Percentiles rank a stretch among this genome's conserved stretches.
These are phyloP conservation scores for Protophormia terraenovae DNA, from an alignment of 2,888 invertebrate genomes.

Conservation along the genomic window DNA sequence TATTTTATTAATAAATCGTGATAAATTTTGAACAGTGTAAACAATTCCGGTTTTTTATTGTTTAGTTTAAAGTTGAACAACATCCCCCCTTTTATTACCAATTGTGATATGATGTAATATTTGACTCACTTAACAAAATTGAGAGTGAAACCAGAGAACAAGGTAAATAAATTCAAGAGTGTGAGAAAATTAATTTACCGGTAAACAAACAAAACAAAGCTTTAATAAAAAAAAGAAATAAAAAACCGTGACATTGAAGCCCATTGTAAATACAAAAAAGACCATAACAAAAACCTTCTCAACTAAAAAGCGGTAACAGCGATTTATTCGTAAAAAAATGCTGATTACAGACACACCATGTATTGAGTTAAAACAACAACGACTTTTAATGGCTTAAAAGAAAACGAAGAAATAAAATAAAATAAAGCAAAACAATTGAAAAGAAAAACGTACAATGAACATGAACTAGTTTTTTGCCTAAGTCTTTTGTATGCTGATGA, in stretches of 20 bases:
- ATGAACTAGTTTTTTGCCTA: constrained; percentile 36
- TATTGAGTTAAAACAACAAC: neutral
- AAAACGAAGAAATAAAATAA: neutral
- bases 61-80: constrained; percentile 6
- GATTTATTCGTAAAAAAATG: neutral
- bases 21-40: constrained; percentile 14
- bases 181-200: constrained; percentile 15
- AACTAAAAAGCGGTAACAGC: constrained; percentile 1
- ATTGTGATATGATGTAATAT: constrained; percentile 43
- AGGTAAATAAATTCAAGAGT: neutral
- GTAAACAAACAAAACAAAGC: constrained; percentile 26
- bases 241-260: constrained; percentile 57
- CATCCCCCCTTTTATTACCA: neutral
- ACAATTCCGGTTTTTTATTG: constrained; percentile 55
- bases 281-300: neutral
- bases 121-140: neutral
- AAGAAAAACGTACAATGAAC: constrained; percentile 14
- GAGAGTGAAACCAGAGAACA: neutral
- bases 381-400: neutral
- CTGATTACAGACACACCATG: constrained; percentile 1
- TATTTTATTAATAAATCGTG: neutral
- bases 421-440: neutral
- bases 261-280: constrained; percentile 33
- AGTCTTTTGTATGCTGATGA: constrained; percentile 2
- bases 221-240: constrained; percentile 21